phyloP scores from a whole-genome alignment of 1,140 invertebrate genomes.

The Hetaerina americana region DNA sequence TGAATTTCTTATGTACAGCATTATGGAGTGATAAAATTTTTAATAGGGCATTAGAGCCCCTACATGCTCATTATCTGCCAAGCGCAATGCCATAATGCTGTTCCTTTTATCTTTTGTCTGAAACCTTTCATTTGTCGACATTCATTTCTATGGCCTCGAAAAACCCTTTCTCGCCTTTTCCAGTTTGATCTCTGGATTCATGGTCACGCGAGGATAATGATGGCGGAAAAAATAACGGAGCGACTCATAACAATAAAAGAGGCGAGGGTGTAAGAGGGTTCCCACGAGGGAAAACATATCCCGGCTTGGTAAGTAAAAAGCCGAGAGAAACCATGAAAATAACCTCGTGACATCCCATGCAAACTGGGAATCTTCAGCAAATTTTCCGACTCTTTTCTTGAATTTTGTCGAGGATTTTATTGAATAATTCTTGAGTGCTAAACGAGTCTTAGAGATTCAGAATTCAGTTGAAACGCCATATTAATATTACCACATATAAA shows the following conservation, averaged over 20 bases:
- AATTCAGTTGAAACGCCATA: too few species aligned
- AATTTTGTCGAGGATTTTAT: too few species aligned
- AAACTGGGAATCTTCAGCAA: too few species aligned
- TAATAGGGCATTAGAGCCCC: neutral
- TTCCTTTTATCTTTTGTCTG: neutral
- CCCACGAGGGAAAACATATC: neutral
- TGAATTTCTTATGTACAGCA: too few species aligned
- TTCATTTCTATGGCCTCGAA: neutral
- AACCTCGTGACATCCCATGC: too few species aligned
- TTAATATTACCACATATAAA: too few species aligned
- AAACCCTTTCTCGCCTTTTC: neutral
- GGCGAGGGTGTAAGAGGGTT: neutral
- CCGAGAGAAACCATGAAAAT: neutral
- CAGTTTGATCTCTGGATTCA: neutral
- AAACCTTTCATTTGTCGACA: neutral
- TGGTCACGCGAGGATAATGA: neutral
- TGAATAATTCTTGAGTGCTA: too few species aligned
- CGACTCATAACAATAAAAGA: neutral
- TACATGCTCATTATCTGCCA: neutral
- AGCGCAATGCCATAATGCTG: neutral
- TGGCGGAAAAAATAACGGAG: neutral
- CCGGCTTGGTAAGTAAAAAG: neutral
- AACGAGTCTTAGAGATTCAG: too few species aligned
- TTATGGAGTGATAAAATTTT: neutral
- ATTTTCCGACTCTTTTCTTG: too few species aligned